Evolutionary conservation across 2,113 vertebrate genomes (phyloP).

Genomic region (Triplophysa siluroides): DNA sequence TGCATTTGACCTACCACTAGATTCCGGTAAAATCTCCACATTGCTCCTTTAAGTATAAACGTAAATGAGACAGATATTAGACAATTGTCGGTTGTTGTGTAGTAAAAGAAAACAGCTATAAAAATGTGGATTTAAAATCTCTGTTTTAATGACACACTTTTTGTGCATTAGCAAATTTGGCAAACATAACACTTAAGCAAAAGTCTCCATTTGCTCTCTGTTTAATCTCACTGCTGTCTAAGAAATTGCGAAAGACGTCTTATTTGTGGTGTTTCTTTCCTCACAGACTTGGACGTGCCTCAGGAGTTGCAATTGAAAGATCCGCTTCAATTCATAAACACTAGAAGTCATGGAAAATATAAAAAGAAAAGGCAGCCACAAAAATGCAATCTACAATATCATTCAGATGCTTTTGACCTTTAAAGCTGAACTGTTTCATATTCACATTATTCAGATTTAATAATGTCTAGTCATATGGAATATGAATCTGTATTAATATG

Average conservation of each 20-base stretch:
- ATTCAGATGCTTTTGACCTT: too few species aligned
- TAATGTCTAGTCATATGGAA: neutral
- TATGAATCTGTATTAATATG: too few species aligned
- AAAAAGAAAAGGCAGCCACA: conserved; percentile 10
- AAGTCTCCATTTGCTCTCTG: too few species aligned
- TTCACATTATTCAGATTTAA: neutral
- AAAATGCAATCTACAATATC: neutral
- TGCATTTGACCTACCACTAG: too few species aligned
- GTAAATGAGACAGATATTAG: neutral
- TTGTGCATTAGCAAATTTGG: too few species aligned
- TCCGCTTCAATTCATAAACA: conserved; percentile 31
- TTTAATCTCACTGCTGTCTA: too few species aligned
- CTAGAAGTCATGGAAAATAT: conserved; percentile 7
- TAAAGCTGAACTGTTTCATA: too few species aligned
- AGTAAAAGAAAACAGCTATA: too few species aligned
- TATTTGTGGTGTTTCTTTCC: neutral
- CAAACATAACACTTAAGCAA: too few species aligned
- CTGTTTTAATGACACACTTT: too few species aligned
- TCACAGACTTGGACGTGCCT: conserved; percentile 1
- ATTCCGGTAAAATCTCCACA: neutral
- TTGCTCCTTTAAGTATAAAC: neutral
- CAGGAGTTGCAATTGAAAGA: conserved; percentile 5
- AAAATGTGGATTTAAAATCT: too few species aligned
- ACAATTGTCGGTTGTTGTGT: neutral
- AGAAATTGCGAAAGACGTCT: neutral